Base-by-base conservation (phyloP, 2,113 vertebrate genomes). In the Zootoca vivipara region DNA sequence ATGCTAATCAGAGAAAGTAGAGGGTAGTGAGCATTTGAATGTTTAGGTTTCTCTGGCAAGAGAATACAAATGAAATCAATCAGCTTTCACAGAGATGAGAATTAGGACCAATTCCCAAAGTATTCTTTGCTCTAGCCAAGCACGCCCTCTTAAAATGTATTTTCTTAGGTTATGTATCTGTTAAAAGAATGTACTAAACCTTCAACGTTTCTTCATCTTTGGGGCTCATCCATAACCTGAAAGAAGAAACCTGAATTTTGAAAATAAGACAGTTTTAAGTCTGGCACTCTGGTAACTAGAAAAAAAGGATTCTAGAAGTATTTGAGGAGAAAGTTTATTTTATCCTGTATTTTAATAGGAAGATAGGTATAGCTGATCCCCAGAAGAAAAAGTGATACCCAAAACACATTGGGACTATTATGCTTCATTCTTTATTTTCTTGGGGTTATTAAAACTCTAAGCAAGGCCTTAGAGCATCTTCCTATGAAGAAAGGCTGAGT, bases 11-110 rank as follows among this genome's bases (percentile, higher is more conserved):
- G 62, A 69, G 16, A 79, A 85, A 74, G 18, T 30, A 81, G 56
- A 69, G 35, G 56, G 16, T 42, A 35, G 16, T 70, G n/a, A 0
- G 0, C 9, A 4, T 4, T 89, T 18, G 13, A 8, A 16, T 87
- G 15, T 79, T 78, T 90, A 18, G 8, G 3, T 87, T 22, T 7
- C 89, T 93, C 35, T 88, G 62, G n/a, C 28, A 35, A 79, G 33
- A 33, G 16, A 85, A 28, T 30, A 26, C 46, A 33, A 46, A 24
- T 28, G 35, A 38, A 81, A 30, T 38, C 16, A 52, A 52, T 52
- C 46, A 52, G 46, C 46, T 52, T 52, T 52, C 46, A 52, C 46
- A 52, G 46, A 12, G 46, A 52, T 52, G 46, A 52, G 46, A 52
- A 52, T 52, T 52, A 52, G 46, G 15, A 65, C 7, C 26, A 3